phyloP scores from a whole-genome alignment of 2,888 invertebrate genomes.

The Zhuqinia jingwanae region DNA sequence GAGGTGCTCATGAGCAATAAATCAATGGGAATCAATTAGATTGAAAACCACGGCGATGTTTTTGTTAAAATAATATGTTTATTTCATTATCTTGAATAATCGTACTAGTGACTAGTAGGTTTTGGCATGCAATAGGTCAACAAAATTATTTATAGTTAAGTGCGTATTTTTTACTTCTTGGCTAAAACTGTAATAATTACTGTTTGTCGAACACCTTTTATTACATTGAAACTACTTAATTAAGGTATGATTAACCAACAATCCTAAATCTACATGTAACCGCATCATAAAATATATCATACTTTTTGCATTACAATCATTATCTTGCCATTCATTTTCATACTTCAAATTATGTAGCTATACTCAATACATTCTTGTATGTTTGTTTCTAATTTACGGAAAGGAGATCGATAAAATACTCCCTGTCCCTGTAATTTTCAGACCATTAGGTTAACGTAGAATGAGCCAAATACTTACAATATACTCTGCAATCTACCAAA shows the following conservation, averaged over 20 bases:
- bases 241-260: no score
- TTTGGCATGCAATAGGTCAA: no score
- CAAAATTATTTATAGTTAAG: no score
- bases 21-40: neutral
- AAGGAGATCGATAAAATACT: constrained; percentile 33
- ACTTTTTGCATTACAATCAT: no score
- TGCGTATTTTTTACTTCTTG: no score
- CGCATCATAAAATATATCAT: no score
- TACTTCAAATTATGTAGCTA: no score
- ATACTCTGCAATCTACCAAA: neutral
- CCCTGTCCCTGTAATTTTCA: constrained; percentile 66
- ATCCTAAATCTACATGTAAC: no score
- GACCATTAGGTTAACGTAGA: constrained; percentile 59
- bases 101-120: no score
- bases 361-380: no score
- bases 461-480: constrained; percentile 41
- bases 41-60: constrained; percentile 28
- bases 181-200: neutral
- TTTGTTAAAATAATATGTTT: constrained; percentile 14
- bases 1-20: neutral
- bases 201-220: neutral
- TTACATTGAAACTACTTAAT: neutral
- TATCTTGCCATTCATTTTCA: no score
- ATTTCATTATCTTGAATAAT: neutral
- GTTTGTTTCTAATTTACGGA: neutral